phyloP scores from a whole-genome alignment of 2,113 vertebrate species.

The Phalacrocorax pelagicus region DNA sequence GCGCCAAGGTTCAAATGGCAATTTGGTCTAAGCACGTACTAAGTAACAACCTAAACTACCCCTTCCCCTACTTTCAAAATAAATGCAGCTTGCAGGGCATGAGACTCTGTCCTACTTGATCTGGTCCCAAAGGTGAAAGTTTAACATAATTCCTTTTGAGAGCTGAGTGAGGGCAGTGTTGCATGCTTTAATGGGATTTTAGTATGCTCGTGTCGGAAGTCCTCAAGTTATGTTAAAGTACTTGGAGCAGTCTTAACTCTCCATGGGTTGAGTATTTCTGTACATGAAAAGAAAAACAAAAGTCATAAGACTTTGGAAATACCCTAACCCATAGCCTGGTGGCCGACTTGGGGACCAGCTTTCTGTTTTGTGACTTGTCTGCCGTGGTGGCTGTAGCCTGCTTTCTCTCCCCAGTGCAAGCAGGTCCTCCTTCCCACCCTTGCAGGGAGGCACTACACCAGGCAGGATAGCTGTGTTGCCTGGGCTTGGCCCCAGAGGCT shows the following conservation, averaged over 20 bases:
- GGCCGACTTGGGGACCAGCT: not conserved
- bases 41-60: not conserved
- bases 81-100: not conserved
- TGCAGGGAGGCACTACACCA: accelerated
- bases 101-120: not conserved
- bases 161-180: not conserved
- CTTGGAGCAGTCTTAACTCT: not conserved
- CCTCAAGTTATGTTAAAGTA: not conserved
- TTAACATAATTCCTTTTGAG: not conserved
- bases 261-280: not conserved
- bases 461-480: not conserved
- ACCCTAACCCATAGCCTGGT: not conserved
- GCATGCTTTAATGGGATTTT: not conserved
- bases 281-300: not conserved
- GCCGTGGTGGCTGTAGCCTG: not conserved
- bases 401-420: not conserved
- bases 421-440: not conserved
- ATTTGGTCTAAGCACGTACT: not conserved
- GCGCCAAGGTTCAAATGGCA: not conserved
- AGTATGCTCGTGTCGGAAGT: not conserved
- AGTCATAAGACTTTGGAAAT: not conserved
- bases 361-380: not conserved
- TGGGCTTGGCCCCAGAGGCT: not conserved
- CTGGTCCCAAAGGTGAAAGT: not conserved
- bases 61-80: conserved; percentile 29